Percentiles rank a stretch among this genome's conserved stretches.
Evolutionary conservation across 2,113 vertebrate genomes (phyloP).

Genomic region (Dermatemys mawii): DNA sequence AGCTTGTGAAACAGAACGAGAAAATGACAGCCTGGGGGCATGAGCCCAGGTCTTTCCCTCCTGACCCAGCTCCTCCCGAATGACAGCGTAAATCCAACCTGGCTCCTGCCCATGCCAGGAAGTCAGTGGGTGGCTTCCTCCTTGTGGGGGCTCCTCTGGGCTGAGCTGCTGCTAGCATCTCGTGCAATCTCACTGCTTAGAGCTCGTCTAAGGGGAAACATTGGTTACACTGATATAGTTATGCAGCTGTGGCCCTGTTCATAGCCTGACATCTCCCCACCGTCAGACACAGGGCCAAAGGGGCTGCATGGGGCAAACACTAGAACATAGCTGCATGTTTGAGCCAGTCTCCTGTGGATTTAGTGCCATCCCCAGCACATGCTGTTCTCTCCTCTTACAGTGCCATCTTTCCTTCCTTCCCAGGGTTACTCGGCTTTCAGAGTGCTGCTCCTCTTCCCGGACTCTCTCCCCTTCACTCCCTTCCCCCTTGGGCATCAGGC

Average conservation of each 20-base stretch:
- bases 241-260: too few relatives aligned
- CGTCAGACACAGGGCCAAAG: too few relatives aligned
- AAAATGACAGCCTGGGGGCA: neutral
- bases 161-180: neutral
- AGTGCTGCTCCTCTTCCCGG: neutral
- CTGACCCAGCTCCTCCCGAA: too few relatives aligned
- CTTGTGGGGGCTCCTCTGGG: neutral
- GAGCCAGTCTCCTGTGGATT: neutral
- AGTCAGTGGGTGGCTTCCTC: neutral
- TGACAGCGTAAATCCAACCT: neutral
- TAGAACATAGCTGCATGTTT: too few relatives aligned
- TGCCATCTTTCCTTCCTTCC: too few relatives aligned
- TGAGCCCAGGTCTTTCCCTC: too few relatives aligned
- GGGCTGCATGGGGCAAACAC: too few relatives aligned
- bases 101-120: neutral
- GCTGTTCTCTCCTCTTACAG: too few relatives aligned
- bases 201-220: neutral
- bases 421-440: neutral
- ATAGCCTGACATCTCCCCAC: too few relatives aligned
- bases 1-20: neutral
- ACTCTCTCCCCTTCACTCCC: neutral
- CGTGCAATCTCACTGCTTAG: neutral
- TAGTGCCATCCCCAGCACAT: neutral
- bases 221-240: too few relatives aligned
- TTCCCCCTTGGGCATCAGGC: too few relatives aligned